A percentile compares a stretch with the other conserved stretches of the same genome.
These are phyloP conservation scores for Eilema sororculum DNA, from an alignment of 2,888 invertebrate genomes.

Conservation along the genomic window DNA sequence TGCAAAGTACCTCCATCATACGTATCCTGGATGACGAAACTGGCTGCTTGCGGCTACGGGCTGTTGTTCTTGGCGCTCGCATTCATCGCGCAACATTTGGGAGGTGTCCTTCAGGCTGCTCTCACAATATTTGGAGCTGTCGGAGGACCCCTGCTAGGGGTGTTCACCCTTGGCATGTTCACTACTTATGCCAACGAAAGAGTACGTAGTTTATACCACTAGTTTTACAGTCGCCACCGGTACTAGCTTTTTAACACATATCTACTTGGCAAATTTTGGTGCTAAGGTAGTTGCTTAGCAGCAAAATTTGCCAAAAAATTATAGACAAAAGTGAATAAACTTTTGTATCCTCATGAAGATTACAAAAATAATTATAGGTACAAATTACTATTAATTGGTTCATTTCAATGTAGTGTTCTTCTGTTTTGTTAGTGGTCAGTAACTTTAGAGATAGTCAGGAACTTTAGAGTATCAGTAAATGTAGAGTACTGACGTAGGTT, in stretches of 20 bases:
- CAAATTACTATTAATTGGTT: no score
- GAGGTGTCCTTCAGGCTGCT: conserved; percentile 95
- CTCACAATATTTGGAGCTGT: conserved; percentile 95
- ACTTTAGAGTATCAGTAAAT: background rate
- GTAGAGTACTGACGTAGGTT: no score
- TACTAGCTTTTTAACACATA: no score
- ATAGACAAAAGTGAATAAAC: no score
- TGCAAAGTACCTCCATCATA: conserved; percentile 65
- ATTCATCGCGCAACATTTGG: conserved; percentile 93
- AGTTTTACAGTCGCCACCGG: no score
- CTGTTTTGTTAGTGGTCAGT: background rate
- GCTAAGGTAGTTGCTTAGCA: no score
- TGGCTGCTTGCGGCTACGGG: conserved; percentile 91
- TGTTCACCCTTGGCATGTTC: conserved; percentile 95
- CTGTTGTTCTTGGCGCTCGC: conserved; percentile 92
- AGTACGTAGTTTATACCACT: conserved; percentile 69
- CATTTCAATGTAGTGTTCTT: background rate
- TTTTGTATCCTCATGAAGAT: background rate
- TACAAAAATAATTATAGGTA: no score
- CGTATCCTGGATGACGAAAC: conserved; percentile 87
- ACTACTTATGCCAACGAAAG: conserved; percentile 90
- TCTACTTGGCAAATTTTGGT: no score
- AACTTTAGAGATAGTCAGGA: background rate
- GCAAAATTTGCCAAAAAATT: no score
- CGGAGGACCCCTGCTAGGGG: conserved; percentile 94